Evolutionary conservation across 2,113 vertebrate genomes (phyloP).

Genomic region (Nansenia antarctica): DNA sequence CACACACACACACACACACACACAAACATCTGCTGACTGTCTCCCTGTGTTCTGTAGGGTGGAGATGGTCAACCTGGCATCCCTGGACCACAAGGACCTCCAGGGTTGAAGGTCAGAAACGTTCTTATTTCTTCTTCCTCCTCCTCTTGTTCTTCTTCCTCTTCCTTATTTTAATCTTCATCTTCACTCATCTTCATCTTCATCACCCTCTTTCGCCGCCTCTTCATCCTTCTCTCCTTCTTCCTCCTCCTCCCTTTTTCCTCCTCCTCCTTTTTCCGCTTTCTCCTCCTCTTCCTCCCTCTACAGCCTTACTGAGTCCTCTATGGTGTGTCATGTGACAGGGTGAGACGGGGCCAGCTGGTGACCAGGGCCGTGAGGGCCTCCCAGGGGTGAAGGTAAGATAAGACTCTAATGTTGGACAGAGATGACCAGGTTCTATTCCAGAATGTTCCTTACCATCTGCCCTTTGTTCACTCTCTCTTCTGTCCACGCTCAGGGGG

Average conservation of each 20-base stretch:
- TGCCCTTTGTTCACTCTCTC: not conserved
- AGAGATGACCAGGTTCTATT: not conserved
- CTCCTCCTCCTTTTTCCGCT: not conserved
- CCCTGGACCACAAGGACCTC: slow-evolving; percentile 69
- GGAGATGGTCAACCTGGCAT: slow-evolving; percentile 72
- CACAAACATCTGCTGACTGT: not conserved
- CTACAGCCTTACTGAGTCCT: no score
- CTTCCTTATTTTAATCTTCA: not conserved
- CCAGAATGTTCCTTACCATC: not conserved
- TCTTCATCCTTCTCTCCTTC: no score
- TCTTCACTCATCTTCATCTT: no score
- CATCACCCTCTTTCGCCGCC: no score
- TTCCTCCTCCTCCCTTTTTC: not conserved
- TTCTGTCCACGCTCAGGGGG: slow-evolving; percentile 29
- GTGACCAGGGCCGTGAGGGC: slow-evolving; percentile 43
- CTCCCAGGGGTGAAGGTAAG: slow-evolving; percentile 48
- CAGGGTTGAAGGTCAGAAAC: slow-evolving; percentile 74
- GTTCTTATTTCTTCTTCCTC: not conserved
- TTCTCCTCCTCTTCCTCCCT: not conserved
- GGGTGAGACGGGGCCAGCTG: slow-evolving; percentile 32
- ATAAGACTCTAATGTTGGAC: not conserved
- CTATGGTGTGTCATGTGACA: slow-evolving; percentile 5
- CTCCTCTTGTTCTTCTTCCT: not conserved
- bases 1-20: not conserved
- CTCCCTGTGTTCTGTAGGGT: slow-evolving; percentile 61